Percentiles rank a stretch among this genome's conserved stretches.
Evolutionary conservation across 2,113 vertebrate species (phyloP).

Genomic region (Addax nasomaculatus): DNA sequence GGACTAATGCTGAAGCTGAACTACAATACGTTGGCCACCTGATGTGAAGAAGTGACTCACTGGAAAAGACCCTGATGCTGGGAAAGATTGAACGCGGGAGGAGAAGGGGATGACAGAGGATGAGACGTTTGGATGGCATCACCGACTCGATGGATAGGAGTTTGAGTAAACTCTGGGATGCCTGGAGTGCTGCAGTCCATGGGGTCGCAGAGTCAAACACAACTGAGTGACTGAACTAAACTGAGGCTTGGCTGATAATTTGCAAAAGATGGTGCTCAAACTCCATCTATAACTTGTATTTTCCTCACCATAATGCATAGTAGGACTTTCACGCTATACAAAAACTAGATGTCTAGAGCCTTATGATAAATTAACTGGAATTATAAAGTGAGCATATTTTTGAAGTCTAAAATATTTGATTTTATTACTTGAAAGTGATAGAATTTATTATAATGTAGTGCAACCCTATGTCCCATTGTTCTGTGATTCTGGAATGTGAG

Average conservation of each 20-base stretch:
- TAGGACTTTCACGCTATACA: not conserved
- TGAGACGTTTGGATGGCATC: not conserved
- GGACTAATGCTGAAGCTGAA: not conserved
- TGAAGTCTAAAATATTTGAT: not conserved
- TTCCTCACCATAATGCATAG: not conserved
- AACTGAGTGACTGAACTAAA: not conserved
- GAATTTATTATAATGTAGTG: not conserved
- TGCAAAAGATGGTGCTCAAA: not conserved
- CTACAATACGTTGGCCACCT: not conserved
- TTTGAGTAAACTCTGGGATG: not conserved
- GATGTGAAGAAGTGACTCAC: not conserved
- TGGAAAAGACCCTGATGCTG: not conserved
- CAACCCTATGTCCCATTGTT: not conserved
- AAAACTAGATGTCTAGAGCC: not conserved
- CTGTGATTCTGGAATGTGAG: not conserved
- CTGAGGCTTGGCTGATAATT: not conserved
- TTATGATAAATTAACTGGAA: not conserved
- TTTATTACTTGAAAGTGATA: not conserved
- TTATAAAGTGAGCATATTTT: not conserved
- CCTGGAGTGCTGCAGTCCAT: not conserved
- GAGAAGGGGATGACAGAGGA: not conserved
- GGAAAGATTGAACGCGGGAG: accelerated
- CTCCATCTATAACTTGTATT: not conserved
- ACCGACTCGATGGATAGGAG: not conserved
- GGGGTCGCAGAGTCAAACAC: not conserved